A percentile compares a stretch with the other conserved stretches of the same genome.
phyloP scores from a whole-genome alignment of 2,113 vertebrate genomes.

The Mystacornis crossleyi region DNA sequence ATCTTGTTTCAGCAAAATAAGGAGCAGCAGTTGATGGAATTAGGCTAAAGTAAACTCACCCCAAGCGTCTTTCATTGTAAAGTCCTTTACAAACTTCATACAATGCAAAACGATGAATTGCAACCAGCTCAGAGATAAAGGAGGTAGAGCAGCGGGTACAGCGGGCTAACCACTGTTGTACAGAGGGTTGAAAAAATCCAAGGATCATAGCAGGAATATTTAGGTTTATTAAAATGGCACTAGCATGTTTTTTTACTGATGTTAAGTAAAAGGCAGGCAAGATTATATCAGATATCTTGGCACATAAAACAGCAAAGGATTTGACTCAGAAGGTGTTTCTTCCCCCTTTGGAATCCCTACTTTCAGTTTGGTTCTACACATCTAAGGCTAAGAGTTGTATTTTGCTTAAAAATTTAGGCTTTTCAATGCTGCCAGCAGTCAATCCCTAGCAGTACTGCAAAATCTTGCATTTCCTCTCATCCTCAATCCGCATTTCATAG shows the following conservation, averaged over 20 bases:
- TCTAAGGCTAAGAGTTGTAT: neutral
- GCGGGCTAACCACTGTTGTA: neutral
- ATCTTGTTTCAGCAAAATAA: neutral
- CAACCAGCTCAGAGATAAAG: neutral
- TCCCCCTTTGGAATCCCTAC: neutral
- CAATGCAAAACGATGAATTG: neutral
- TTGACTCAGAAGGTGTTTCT: neutral
- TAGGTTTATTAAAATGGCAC: neutral
- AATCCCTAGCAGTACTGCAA: neutral
- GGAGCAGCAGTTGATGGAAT: neutral
- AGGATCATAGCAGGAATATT: neutral
- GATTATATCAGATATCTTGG: neutral
- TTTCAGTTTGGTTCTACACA: neutral
- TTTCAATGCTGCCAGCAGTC: neutral
- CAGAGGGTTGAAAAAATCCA: neutral
- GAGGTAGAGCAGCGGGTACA: neutral
- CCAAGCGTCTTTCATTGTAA: neutral
- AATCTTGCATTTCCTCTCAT: neutral
- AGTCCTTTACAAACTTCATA: neutral
- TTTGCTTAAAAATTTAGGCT: neutral
- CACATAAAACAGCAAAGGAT: neutral
- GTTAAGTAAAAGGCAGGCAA: neutral
- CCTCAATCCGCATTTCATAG: fast-evolving
- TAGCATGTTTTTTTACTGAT: neutral
- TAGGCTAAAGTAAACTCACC: neutral